phyloP scores from a whole-genome alignment of 2,797 vertebrate species.

The Miichthys miiuy region DNA sequence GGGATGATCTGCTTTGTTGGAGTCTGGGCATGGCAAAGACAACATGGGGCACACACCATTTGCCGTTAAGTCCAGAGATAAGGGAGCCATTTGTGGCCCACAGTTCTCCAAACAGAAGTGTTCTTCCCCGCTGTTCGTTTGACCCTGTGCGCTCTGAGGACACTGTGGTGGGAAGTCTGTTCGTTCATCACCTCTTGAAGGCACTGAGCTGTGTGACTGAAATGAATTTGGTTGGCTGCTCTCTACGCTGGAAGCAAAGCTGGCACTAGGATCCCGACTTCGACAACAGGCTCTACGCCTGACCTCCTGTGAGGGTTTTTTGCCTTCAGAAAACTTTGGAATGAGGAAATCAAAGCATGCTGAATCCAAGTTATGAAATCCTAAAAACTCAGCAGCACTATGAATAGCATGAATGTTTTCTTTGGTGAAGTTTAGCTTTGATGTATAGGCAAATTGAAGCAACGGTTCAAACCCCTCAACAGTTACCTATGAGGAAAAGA shows the following conservation, averaged over 20 bases:
- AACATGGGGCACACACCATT: slow-evolving; percentile 79
- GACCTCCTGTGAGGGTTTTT: slow-evolving; percentile 74
- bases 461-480: slow-evolving; percentile 95
- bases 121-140: slow-evolving; percentile 85
- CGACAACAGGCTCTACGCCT: slow-evolving; percentile 83
- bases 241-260: slow-evolving; percentile 57
- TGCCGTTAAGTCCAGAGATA: slow-evolving; percentile 68
- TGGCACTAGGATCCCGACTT: slow-evolving; percentile 58
- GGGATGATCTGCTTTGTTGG: slow-evolving; percentile 60
- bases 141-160: slow-evolving; percentile 83
- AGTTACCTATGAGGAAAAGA: slow-evolving; percentile 87
- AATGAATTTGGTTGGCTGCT: slow-evolving; percentile 62
- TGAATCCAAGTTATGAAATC: slow-evolving; percentile 92
- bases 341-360: slow-evolving; percentile 96
- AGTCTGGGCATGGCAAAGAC: slow-evolving; percentile 68
- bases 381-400: slow-evolving; percentile 91
- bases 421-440: slow-evolving; percentile 94
- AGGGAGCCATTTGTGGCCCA: slow-evolving; percentile 77
- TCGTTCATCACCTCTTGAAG: slow-evolving; percentile 75
- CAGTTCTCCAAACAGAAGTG: slow-evolving; percentile 84
- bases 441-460: slow-evolving; percentile 97
- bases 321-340: slow-evolving; percentile 89
- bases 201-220: slow-evolving; percentile 62
- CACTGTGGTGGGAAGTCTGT: slow-evolving; percentile 83
- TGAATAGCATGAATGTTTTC: slow-evolving; percentile 94